Conservation (phyloP, 2,888 invertebrate species). For the Catotricha subobsoleta region DNA sequence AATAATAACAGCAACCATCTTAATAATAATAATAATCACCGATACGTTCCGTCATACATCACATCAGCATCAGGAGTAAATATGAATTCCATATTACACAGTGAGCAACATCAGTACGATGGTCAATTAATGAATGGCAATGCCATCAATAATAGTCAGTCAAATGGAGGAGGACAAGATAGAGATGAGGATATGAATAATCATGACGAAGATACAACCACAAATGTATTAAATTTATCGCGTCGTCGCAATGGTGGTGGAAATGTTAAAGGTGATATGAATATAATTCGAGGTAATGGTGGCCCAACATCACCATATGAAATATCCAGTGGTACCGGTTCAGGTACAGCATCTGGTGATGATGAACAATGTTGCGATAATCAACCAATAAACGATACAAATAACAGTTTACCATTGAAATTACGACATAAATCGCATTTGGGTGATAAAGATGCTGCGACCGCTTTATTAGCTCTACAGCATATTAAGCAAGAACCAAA, state of each 20-base stretch:
- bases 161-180: neutral
- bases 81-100: no score
- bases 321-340: conserved; percentile 51
- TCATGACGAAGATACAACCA: conserved; percentile 16
- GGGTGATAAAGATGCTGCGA: conserved; percentile 74
- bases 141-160: neutral
- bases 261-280: conserved; percentile 16
- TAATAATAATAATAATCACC: no score
- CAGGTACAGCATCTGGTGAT: conserved; percentile 34
- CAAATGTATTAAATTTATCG: conserved; percentile 55
- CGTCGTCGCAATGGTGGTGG: conserved; percentile 32
- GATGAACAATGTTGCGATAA: conserved; percentile 32
- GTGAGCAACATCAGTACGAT: no score
- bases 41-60: no score
- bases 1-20: no score
- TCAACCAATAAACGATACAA: conserved; percentile 37
- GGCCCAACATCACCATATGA: conserved; percentile 56
- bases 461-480: conserved; percentile 60
- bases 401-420: conserved; percentile 74
- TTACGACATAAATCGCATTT: conserved; percentile 80
- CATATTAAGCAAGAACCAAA: conserved; percentile 76
- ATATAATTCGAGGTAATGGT: conserved; percentile 6
- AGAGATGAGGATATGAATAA: conserved; percentile 10
- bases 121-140: no score
- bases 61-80: no score